phyloP scores from a whole-genome alignment of 2,113 vertebrate species.

The Lycocorax pyrrhopterus region DNA sequence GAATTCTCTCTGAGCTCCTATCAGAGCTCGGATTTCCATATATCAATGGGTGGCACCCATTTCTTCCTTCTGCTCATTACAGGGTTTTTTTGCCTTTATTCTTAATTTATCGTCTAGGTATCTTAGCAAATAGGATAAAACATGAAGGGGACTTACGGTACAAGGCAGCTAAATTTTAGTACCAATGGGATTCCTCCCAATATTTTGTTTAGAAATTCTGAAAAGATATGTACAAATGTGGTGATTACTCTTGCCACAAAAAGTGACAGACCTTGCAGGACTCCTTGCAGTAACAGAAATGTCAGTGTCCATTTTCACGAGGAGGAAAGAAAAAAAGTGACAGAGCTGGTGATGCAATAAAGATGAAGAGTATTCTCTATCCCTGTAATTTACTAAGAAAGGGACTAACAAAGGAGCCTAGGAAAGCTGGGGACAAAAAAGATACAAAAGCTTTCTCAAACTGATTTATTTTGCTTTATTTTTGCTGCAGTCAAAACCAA shows the following conservation, averaged over 20 bases:
- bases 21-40: neutral
- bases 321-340: neutral
- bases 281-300: neutral
- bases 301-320: neutral
- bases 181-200: neutral
- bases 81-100: neutral
- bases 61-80: neutral
- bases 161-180: neutral
- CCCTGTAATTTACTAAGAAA: neutral
- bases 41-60: neutral
- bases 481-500: neutral
- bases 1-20: neutral
- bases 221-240: neutral
- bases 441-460: neutral
- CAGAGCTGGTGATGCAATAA: neutral
- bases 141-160: fast-evolving
- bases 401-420: neutral
- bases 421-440: neutral
- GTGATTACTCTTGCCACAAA: neutral
- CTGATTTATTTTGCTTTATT: neutral
- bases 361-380: neutral
- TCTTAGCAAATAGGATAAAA: neutral
- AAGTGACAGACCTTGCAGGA: neutral
- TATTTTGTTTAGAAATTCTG: neutral
- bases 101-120: neutral